A percentile compares a stretch with the other conserved stretches of the same genome.
Conservation (phyloP, 2,797 vertebrate species). For the Microchirus variegatus region DNA sequence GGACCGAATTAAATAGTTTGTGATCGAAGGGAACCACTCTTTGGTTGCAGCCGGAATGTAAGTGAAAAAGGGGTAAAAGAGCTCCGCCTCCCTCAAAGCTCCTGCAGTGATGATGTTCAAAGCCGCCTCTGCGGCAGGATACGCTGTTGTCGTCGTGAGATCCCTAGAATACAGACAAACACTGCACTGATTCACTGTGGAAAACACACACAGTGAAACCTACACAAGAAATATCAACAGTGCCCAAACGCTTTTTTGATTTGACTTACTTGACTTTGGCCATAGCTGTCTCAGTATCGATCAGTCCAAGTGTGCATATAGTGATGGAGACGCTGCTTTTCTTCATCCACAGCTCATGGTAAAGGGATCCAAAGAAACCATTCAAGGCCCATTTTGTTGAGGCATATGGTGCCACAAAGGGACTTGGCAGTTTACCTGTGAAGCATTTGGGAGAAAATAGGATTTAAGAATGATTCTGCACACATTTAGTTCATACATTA, state of each 20-base stretch:
- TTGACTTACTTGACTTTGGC: conserved; percentile 79
- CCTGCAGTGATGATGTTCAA: conserved; percentile 83
- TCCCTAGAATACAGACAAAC: conserved; percentile 64
- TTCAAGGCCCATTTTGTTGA: conserved; percentile 88
- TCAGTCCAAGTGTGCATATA: conserved; percentile 86
- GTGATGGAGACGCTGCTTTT: conserved; percentile 84
- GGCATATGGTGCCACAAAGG: conserved; percentile 82
- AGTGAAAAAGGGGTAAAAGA: conserved; percentile 85
- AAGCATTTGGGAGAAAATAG: conserved; percentile 6
- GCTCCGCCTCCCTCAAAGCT: conserved; percentile 68
- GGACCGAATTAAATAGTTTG: conserved; percentile 69
- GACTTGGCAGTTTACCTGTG: conserved; percentile 82
- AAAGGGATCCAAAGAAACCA: conserved; percentile 86
- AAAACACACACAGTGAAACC: neutral
- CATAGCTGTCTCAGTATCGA: conserved; percentile 81
- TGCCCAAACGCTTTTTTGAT: neutral
- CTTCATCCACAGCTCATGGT: conserved; percentile 86
- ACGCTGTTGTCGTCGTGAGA: conserved; percentile 63
- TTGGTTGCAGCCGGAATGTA: conserved; percentile 51
- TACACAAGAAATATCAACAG: neutral
- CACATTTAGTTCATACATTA: too few species aligned
- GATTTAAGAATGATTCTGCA: neutral
- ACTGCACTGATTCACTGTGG: neutral
- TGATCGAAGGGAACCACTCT: conserved; percentile 76
- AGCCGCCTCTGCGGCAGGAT: conserved; percentile 84